Base-by-base conservation (phyloP, 1,140 invertebrate species). In the Pectinophora gossypiella region DNA sequence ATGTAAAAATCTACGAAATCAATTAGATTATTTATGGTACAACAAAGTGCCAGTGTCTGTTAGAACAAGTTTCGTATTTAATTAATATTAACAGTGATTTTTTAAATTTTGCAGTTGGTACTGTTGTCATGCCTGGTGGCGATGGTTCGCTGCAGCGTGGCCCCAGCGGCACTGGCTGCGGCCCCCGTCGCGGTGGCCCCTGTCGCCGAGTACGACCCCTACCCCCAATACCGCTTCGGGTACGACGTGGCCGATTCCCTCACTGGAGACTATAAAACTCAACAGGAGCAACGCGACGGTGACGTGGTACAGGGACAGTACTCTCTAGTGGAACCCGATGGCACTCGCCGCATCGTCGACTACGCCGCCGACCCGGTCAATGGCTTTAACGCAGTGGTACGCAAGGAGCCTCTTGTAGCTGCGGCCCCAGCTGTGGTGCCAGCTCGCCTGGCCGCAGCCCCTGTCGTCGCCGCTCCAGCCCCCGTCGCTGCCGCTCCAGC, bases 251-350 rank as follows among this genome's bases (percentile, higher is more conserved):
- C 90, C 32, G 91, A 92, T 71, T 86, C 89, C 16, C 75, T 90
- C 53, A 92, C 89, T 59, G 90, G 92, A 4, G 91, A 92, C 63
- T 90, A 86, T 84, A 91, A 92, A 77, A 90, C 85, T 57, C 90
- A 91, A 66, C 80, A 87, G 52, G 91, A 92, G 70, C 89, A 89
- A 58, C 88, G 91, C 15, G 85, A 90, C 56, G 91, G 91, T n/a
- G 90, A 91, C 59, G 63, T 90, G 6, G 90, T 91, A 12, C 89
- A 89, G 58, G 91, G 91, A 18, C 86, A 85, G 44, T 91, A 91
- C 66, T 90, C 89, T 0, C 68, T 91, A 12, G 84, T 90, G 12
- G 90, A 91, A 27, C 82, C 91, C 20, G 91, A 91, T 51, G 90
- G 91, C 18, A 90, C 89, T 5, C 74, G 87, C 32, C 88, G 90